Evolutionary conservation across 2,113 vertebrate genomes (phyloP).

Genomic region (Leptobrachium leishanense): DNA sequence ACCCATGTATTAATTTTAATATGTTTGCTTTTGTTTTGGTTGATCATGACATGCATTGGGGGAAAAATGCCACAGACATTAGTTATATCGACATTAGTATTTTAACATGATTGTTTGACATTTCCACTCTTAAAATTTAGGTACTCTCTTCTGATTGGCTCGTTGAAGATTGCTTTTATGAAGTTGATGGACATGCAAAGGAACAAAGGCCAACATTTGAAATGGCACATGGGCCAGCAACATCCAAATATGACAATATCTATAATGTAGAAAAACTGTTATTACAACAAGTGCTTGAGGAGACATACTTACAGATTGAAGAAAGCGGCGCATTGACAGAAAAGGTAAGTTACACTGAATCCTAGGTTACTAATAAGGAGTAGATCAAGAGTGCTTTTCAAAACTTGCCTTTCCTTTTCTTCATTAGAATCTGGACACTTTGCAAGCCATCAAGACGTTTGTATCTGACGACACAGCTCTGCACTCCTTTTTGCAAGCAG

Average conservation of each 20-base stretch:
- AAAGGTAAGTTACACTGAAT: conserved; percentile 50
- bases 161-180: conserved; percentile 53
- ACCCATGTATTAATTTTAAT: too few species aligned
- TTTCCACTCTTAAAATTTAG: conserved; percentile 34
- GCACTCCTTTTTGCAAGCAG: conserved; percentile 27
- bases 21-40: not conserved
- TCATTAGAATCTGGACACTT: not conserved
- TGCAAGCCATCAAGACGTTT: conserved; percentile 33
- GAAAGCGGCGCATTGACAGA: conserved; percentile 54
- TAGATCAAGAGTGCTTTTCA: not conserved
- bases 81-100: not conserved
- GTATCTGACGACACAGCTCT: conserved; percentile 44
- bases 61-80: not conserved
- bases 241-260: not conserved
- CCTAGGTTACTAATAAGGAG: not conserved
- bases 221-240: conserved; percentile 18
- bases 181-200: conserved; percentile 60
- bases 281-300: conserved; percentile 69
- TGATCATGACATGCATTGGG: not conserved
- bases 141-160: conserved; percentile 60
- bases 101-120: not conserved
- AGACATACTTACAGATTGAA: conserved; percentile 58
- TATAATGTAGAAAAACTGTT: conserved; percentile 62
- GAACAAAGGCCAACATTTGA: not conserved
- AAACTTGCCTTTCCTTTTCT: conserved; percentile 35